Evolutionary conservation across 2,888 invertebrate species (phyloP).

Genomic region (Cephus pulcher): DNA sequence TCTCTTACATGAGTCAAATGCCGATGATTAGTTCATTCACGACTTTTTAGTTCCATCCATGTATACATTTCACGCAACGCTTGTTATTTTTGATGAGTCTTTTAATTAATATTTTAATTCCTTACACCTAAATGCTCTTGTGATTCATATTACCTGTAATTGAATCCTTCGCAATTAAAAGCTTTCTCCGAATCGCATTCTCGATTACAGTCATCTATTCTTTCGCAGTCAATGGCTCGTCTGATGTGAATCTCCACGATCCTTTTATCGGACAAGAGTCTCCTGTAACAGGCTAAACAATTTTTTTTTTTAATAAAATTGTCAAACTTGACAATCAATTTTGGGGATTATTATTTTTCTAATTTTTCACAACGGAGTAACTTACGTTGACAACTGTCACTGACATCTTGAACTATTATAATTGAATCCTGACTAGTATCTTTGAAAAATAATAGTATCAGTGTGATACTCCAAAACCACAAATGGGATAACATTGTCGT

Average conservation of each 20-base stretch:
- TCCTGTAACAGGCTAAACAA: conserved; percentile 80
- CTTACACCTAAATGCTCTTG: background rate
- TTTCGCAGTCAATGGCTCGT: conserved; percentile 77
- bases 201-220: conserved; percentile 80
- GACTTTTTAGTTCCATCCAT: background rate
- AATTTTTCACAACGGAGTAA: conserved; percentile 9
- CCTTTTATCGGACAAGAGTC: conserved; percentile 80
- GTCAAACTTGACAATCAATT: background rate
- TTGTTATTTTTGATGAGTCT: background rate
- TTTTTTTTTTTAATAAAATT: conserved; percentile 8
- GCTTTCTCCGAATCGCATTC: conserved; percentile 81
- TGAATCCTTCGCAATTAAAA: conserved; percentile 86
- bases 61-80: background rate
- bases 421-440: conserved; percentile 32
- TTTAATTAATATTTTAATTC: background rate
- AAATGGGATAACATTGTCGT: background rate
- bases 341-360: background rate
- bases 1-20: background rate
- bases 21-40: background rate
- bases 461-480: background rate
- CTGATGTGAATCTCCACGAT: conserved; percentile 77
- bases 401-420: conserved; percentile 39
- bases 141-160: conserved; percentile 73
- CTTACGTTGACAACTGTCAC: conserved; percentile 42
- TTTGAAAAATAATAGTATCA: conserved; percentile 6